Conservation (phyloP, 2,797 vertebrate genomes). For the Holocentrus rufus region DNA sequence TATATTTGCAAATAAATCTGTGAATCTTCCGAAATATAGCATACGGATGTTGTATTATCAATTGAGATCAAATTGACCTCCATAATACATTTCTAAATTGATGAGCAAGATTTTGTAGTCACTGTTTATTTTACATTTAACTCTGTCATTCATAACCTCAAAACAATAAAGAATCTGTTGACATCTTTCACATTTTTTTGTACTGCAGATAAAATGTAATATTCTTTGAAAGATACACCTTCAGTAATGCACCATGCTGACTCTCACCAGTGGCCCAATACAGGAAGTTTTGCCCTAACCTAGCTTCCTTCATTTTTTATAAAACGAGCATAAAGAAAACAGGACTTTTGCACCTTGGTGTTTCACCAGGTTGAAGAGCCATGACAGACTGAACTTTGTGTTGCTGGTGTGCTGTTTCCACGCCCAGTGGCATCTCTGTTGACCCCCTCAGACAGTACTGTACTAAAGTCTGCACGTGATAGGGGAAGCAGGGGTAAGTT, state of each 20-base stretch:
- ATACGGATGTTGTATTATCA: too few species aligned
- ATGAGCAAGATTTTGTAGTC: too few species aligned
- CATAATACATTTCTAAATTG: too few species aligned
- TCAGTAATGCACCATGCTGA: background rate
- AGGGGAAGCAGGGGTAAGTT: background rate
- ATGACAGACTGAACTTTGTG: constrained; percentile 47
- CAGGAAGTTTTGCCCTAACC: constrained; percentile 57
- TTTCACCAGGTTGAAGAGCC: background rate
- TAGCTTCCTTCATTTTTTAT: constrained; percentile 31
- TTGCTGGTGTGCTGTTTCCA: constrained; percentile 41
- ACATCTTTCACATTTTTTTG: too few species aligned
- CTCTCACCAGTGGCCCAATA: constrained; percentile 5
- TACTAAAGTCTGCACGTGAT: background rate
- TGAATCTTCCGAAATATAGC: too few species aligned
- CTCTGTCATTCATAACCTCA: too few species aligned
- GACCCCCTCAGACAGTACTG: constrained; percentile 51
- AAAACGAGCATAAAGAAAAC: background rate
- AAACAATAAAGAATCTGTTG: too few species aligned
- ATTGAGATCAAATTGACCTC: too few species aligned
- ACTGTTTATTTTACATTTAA: too few species aligned
- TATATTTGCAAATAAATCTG: too few species aligned
- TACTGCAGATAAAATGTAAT: too few species aligned
- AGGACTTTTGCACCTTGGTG: background rate
- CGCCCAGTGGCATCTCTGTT: constrained; percentile 19
- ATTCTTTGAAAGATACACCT: too few species aligned